These are phyloP conservation scores for Podargus strigoides DNA, from an alignment of 2,797 vertebrate species.

Conservation along the genomic window DNA sequence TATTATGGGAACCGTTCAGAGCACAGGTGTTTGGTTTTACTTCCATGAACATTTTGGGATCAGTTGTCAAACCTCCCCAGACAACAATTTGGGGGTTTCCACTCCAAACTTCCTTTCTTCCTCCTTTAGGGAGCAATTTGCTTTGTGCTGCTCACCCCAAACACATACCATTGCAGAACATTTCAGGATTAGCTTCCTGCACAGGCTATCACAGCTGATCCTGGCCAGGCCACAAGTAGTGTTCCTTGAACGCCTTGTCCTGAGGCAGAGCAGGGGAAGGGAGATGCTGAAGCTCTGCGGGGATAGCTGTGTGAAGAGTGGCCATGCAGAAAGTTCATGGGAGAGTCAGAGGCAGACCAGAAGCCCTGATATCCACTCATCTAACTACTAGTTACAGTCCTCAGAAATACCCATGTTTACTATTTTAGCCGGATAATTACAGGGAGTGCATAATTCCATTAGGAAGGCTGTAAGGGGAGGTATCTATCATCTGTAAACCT, in stretches of 20 bases:
- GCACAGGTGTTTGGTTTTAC: not conserved
- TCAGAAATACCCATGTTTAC: constrained; percentile 49
- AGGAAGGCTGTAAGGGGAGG: constrained; percentile 10
- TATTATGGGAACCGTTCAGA: not conserved
- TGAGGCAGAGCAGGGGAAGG: not conserved
- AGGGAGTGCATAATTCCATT: constrained; percentile 43
- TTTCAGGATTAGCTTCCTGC: not conserved
- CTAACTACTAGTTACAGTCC: constrained; percentile 19
- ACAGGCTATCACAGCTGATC: not conserved
- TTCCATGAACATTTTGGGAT: not conserved
- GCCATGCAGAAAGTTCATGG: not conserved
- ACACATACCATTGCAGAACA: not conserved
- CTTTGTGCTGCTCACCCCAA: not conserved
- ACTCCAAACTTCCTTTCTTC: not conserved
- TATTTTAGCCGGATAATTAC: constrained; percentile 47
- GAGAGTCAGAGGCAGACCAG: constrained; percentile 1
- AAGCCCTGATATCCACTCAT: not conserved
- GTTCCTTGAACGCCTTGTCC: not conserved
- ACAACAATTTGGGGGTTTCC: not conserved
- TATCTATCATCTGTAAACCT: constrained; percentile 1
- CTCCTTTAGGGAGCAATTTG: not conserved
- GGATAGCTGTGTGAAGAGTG: not conserved
- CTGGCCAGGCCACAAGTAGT: not conserved
- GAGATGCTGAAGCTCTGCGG: not conserved
- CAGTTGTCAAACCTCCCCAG: not conserved